phyloP scores from a whole-genome alignment of 1,140 invertebrate genomes.

The Sesamia nonagrioides region DNA sequence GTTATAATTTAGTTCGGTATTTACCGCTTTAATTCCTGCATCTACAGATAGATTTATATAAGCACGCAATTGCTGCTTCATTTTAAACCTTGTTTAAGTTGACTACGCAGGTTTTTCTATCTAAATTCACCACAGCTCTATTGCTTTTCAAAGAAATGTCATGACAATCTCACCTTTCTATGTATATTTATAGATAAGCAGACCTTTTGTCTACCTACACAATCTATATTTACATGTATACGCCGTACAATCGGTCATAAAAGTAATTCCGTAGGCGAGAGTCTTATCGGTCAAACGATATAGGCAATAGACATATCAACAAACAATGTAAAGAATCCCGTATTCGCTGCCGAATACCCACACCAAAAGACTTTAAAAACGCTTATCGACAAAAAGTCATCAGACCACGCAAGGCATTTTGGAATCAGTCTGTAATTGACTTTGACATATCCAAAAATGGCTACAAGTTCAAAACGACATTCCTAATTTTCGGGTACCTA shows the following conservation, averaged over 20 bases:
- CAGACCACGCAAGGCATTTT: neutral
- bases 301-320: conserved; percentile 7
- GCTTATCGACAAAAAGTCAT: neutral
- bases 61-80: no score
- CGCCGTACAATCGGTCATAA: neutral
- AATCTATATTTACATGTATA: neutral
- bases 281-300: conserved; percentile 10
- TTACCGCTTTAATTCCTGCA: no score
- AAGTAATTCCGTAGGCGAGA: neutral
- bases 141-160: no score
- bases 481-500: neutral
- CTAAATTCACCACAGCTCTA: no score
- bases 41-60: no score
- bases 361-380: neutral
- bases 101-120: no score
- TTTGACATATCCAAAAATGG: neutral
- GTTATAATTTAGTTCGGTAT: no score
- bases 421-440: neutral
- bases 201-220: neutral
- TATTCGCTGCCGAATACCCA: neutral
- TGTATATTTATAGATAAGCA: neutral
- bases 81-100: no score
- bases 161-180: no score
- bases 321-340: neutral
- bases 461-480: neutral